Percentiles rank a stretch among this genome's conserved stretches.
phyloP scores from a whole-genome alignment of 2,888 invertebrate species.

The Pristionchus japonicus region DNA sequence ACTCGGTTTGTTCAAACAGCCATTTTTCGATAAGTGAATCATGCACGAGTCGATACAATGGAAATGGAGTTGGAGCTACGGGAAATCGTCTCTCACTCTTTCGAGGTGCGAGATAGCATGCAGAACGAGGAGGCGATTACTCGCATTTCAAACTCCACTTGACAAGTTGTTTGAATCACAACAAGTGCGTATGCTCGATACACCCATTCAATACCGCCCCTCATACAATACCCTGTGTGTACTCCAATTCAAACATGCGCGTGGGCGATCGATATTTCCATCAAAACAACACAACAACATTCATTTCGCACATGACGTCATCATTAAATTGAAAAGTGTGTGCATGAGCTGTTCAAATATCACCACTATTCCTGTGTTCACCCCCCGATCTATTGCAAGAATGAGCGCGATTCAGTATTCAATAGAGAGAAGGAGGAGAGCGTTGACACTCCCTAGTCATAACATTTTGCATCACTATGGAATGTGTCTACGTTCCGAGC shows the following conservation, averaged over 20 bases:
- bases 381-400: neutral
- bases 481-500: neutral
- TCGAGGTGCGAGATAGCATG: no score
- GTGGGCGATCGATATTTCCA: neutral
- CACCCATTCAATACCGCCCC: neutral
- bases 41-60: no score
- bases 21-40: neutral
- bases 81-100: no score
- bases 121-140: no score
- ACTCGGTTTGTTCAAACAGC: constrained; percentile 37
- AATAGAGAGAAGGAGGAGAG: neutral
- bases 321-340: neutral
- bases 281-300: neutral
- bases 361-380: neutral
- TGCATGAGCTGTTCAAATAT: constrained; percentile 40
- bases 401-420: neutral
- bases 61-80: no score
- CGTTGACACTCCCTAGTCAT: neutral
- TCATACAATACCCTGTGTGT: constrained; percentile 2
- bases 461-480: neutral
- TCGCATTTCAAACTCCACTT: no score
- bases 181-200: constrained; percentile 21
- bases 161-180: neutral
- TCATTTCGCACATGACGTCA: neutral
- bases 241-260: neutral